phyloP scores from a whole-genome alignment of 1,140 invertebrate genomes.

The Gonatopus flavifemur region DNA sequence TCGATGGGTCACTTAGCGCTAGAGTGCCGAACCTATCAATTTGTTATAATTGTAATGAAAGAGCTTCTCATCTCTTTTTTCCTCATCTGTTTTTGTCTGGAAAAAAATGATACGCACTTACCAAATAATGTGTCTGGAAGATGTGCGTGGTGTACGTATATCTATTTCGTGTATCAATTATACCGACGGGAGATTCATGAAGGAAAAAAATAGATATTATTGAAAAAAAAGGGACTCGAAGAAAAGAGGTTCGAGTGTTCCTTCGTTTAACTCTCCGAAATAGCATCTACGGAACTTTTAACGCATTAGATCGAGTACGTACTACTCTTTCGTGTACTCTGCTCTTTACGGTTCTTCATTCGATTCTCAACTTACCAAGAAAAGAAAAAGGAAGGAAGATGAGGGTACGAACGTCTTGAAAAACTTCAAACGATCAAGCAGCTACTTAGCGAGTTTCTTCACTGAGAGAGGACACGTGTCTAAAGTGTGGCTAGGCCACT shows the following conservation, averaged over 20 bases:
- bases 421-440: conserved; percentile 37
- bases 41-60: conserved; percentile 41
- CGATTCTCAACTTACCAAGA: conserved; percentile 13
- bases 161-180: no score
- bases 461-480: conserved; percentile 35
- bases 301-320: not conserved
- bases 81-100: no score
- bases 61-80: conserved; percentile 11
- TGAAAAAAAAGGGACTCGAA: no score
- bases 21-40: conserved; percentile 42
- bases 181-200: not conserved
- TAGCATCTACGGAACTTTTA: not conserved
- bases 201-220: not conserved
- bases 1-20: conserved; percentile 15
- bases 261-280: not conserved
- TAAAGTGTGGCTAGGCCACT: conserved; percentile 31
- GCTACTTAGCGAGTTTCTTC: conserved; percentile 37
- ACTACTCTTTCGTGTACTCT: conserved; percentile 14
- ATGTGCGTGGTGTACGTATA: no score
- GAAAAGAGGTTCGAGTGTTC: not conserved
- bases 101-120: conserved; percentile 22
- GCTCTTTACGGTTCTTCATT: conserved; percentile 26
- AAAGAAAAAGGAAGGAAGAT: conserved; percentile 19
- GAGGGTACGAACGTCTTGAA: conserved; percentile 32
- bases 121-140: conserved; percentile 22